phyloP scores from a whole-genome alignment of 2,113 vertebrate species.

The Ammodytes marinus region DNA sequence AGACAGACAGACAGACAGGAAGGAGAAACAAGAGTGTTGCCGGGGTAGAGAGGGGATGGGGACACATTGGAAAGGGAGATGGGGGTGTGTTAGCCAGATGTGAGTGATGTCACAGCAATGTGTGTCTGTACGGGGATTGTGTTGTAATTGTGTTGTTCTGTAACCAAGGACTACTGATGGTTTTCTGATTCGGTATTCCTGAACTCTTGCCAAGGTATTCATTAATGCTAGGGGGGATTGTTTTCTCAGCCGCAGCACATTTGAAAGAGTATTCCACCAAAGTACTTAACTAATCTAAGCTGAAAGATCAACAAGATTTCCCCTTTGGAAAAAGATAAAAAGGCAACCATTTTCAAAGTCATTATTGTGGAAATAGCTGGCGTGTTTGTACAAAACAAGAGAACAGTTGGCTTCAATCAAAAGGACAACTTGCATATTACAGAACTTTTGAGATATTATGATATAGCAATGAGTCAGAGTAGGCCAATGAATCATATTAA shows the following conservation, averaged over 20 bases:
- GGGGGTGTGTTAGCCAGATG: constrained; percentile 58
- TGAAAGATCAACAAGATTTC: constrained; percentile 33
- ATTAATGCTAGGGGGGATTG: constrained; percentile 3
- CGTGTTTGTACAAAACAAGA: constrained; percentile 7
- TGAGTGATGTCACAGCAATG: constrained; percentile 49
- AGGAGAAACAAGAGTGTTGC: constrained; percentile 31
- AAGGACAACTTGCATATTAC: not conserved
- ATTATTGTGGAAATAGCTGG: constrained; percentile 5
- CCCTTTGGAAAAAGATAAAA: constrained; percentile 14
- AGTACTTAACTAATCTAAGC: constrained; percentile 7
- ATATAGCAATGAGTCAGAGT: not conserved
- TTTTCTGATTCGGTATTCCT: constrained; percentile 19
- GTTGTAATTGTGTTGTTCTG: constrained; percentile 61
- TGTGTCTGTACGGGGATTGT: not conserved
- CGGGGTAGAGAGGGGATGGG: constrained; percentile 9
- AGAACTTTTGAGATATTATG: not conserved
- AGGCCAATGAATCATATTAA: constrained; percentile 1
- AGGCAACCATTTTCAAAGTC: not conserved
- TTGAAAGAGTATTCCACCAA: constrained; percentile 18
- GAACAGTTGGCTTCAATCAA: not conserved
- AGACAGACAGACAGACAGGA: constrained; percentile 47
- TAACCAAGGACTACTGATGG: constrained; percentile 52
- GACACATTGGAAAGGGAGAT: constrained; percentile 28
- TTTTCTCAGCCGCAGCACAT: constrained; percentile 17
- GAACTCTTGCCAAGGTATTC: constrained; percentile 28